These are phyloP conservation scores for Oenanthe melanoleuca DNA, from an alignment of 2,113 vertebrate genomes.

Conservation along the genomic window DNA sequence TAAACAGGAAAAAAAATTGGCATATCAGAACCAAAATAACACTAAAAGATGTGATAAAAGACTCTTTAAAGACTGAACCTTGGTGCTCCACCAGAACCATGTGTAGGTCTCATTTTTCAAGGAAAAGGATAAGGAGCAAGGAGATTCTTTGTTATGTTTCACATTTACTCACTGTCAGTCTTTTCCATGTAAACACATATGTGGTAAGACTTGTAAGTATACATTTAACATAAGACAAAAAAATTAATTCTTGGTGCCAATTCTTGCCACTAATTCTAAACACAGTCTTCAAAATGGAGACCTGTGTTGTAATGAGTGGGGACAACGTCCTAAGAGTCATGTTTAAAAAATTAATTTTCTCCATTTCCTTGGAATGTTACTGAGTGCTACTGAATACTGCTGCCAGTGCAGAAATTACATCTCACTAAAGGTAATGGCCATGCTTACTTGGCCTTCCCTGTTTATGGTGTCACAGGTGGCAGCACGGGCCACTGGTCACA, in stretches of 20 bases:
- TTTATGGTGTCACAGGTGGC: not conserved
- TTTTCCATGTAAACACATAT: not conserved
- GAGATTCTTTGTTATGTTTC: not conserved
- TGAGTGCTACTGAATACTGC: not conserved
- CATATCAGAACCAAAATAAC: not conserved
- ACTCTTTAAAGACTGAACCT: not conserved
- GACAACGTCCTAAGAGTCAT: accelerated
- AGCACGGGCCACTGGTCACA: accelerated
- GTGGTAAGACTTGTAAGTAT: not conserved
- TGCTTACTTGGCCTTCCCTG: not conserved
- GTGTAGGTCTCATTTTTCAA: not conserved
- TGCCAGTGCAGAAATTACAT: not conserved
- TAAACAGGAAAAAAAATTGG: not conserved
- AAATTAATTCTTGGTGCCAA: not conserved
- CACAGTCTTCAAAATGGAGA: not conserved
- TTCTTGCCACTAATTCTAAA: not conserved
- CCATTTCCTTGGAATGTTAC: not conserved
- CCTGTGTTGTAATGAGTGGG: not conserved
- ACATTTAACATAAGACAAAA: not conserved
- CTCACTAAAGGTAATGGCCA: not conserved
- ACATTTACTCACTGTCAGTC: not conserved
- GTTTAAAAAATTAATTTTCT: not conserved
- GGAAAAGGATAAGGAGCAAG: not conserved
- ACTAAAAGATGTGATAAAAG: not conserved
- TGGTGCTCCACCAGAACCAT: not conserved